Percentiles rank a stretch among this genome's conserved stretches.
Evolutionary conservation across 2,113 vertebrate genomes (phyloP).

Genomic region (Chlorodrepanis virens): DNA sequence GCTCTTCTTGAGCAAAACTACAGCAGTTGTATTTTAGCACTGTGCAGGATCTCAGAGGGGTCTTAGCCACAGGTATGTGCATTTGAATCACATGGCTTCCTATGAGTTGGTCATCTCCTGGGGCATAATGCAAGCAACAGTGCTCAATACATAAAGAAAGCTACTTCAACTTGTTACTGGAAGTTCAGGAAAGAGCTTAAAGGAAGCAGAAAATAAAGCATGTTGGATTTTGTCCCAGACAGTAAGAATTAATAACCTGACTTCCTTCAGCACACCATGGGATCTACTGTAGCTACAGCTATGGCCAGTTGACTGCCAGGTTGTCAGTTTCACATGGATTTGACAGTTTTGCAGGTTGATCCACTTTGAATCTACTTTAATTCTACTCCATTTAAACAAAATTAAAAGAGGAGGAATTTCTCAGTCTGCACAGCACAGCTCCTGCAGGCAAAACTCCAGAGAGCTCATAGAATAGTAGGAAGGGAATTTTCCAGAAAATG

Average conservation of each 20-base stretch:
- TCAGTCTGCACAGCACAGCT: neutral
- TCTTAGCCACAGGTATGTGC: neutral
- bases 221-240: neutral
- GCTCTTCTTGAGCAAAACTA: neutral
- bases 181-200: neutral
- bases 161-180: neutral
- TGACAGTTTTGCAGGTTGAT: neutral
- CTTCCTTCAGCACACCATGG: neutral
- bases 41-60: neutral
- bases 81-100: neutral
- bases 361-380: neutral
- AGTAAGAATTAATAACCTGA: neutral
- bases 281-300: neutral
- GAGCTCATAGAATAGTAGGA: neutral
- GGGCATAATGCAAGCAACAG: neutral
- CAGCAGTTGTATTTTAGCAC: neutral
- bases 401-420: neutral
- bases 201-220: neutral
- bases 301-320: neutral
- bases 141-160: neutral
- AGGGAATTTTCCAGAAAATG: constrained; percentile 39
- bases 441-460: constrained; percentile 4
- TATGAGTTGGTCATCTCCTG: neutral
- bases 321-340: neutral
- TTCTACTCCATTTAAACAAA: neutral